Base-by-base conservation (phyloP, 2,888 invertebrate genomes). In the Xylophagus ater region DNA sequence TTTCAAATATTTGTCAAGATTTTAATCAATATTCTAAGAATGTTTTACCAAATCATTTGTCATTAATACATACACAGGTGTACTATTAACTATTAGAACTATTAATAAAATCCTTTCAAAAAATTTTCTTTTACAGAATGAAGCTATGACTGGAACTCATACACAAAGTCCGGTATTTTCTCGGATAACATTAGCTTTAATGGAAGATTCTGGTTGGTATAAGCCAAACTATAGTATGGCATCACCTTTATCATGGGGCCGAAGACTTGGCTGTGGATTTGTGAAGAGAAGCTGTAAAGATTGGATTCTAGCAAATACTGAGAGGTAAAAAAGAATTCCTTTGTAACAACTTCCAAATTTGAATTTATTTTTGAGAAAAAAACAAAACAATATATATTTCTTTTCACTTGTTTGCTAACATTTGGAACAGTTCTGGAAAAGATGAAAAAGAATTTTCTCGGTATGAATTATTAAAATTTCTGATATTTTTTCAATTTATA, bases 121-220 rank as follows among this genome's bases (percentile, higher is more conserved):
- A 23, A 10, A 8, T n/a, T 24, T 17, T 38, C 30, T 30, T 40
- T 44, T 56, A 24, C 58, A 93, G 88, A 96, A 96, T 64, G 97
- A 98, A 67, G 96, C 96, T 0, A 98, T 98, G 97, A 97, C 97
- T 0, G 97, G 96, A 2, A 96, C 94, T 0, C 97, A 97, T 64
- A 97, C 97, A 0, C 96, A 96, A 63, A 93, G 94, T 67, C 93
- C 96, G 0, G 89, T 93, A 1, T 96, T 96, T 65, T 94, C 94
- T 1, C 71, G 93, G 14, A 79, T 98, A 38, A 94, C 96, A 0
- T 71, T 98, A 47, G 97, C 97, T 0, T 67, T 97, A 47, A 86
- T 98, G 89, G 96, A 97, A 60, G 97, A 97, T 59, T 94, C 94
- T 0, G 97, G 97, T 43, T 97, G 92, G 94, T 96, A 96, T 65